These are phyloP conservation scores for Tetraneura akinire DNA, from an alignment of 1,140 invertebrate genomes.

Conservation along the genomic window DNA sequence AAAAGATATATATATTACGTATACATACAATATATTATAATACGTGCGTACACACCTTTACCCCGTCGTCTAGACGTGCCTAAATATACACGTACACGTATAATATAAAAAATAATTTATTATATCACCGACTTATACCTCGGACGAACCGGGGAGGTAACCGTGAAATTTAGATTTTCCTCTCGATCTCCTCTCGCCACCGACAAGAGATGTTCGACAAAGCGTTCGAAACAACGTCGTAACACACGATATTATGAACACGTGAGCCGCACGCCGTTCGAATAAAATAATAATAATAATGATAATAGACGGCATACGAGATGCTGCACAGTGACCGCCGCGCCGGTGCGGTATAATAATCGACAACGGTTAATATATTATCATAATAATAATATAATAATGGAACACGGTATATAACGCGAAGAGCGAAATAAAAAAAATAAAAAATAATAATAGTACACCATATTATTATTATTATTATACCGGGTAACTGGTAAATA, in stretches of 20 bases:
- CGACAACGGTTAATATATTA: neutral
- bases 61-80: neutral
- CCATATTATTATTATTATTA: neutral
- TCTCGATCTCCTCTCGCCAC: neutral
- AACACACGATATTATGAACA: too few species aligned
- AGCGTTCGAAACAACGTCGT: constrained; percentile 16
- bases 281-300: neutral
- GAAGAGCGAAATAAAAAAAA: constrained; percentile 10
- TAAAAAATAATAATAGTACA: neutral
- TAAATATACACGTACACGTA: neutral
- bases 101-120: neutral
- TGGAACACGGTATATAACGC: neutral
- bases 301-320: neutral
- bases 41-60: too few species aligned
- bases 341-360: neutral
- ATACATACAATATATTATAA: neutral
- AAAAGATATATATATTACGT: too few species aligned
- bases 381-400: too few species aligned
- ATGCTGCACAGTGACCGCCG: neutral
- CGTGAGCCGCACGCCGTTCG: neutral
- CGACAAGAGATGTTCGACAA: constrained; percentile 5
- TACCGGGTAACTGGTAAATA: constrained; percentile 33
- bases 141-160: neutral
- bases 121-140: neutral
- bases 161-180: constrained; percentile 47